phyloP scores from a whole-genome alignment of 2,797 vertebrate genomes.

The Premnoplex brunnescens region DNA sequence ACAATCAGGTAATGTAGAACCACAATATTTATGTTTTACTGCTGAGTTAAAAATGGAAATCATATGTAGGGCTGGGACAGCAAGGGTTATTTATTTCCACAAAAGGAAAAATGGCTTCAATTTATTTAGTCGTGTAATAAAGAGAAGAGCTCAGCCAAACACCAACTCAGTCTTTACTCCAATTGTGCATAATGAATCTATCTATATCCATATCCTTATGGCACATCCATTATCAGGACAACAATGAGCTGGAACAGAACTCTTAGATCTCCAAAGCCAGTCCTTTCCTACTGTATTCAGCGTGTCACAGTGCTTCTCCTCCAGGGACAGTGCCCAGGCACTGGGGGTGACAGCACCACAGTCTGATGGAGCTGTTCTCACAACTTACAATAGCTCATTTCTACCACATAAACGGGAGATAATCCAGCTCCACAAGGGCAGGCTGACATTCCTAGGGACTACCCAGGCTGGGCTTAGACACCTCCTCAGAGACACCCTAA shows the following conservation, averaged over 20 bases:
- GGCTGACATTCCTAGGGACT: neutral
- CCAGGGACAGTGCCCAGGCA: neutral
- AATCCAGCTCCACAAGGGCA: neutral
- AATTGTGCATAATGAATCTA: neutral
- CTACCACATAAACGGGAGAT: neutral
- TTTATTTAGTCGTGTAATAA: neutral
- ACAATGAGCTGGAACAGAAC: neutral
- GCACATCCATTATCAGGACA: neutral
- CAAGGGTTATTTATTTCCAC: neutral
- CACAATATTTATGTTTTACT: neutral
- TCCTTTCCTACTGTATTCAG: neutral
- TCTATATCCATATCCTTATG: neutral
- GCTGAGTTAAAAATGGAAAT: neutral
- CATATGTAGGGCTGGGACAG: neutral
- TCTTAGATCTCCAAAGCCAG: neutral
- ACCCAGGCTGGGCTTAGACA: neutral
- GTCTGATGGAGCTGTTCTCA: neutral
- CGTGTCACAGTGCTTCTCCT: neutral
- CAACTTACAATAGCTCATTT: neutral
- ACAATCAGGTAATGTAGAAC: neutral
- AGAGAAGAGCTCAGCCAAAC: slow-evolving; percentile 1
- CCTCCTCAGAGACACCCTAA: neutral
- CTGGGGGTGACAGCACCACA: neutral
- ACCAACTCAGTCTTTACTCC: neutral
- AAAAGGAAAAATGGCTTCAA: neutral